phyloP scores from a whole-genome alignment of 1,140 invertebrate species.

The Zaprionus ghesquierei region DNA sequence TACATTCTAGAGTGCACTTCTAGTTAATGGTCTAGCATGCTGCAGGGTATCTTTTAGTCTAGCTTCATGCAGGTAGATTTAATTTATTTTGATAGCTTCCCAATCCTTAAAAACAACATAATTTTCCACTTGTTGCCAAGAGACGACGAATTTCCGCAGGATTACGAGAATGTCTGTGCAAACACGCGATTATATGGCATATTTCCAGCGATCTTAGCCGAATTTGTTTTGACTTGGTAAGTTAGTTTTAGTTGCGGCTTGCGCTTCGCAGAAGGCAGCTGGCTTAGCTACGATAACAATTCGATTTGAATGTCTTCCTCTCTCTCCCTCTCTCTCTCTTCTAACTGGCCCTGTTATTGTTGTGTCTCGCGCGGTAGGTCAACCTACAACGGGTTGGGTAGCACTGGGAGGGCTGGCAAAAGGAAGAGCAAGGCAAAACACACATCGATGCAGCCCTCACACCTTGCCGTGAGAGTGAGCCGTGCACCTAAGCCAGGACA shows the following conservation, averaged over 20 bases:
- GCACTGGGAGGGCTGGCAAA: neutral
- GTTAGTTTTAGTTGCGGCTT: neutral
- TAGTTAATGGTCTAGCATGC: neutral
- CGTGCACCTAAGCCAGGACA: constrained; percentile 42
- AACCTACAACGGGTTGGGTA: no score
- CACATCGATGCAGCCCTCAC: constrained; percentile 27
- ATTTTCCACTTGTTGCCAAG: neutral
- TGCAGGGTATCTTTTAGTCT: neutral
- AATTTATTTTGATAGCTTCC: neutral
- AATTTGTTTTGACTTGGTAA: neutral
- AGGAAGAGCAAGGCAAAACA: constrained; percentile 13
- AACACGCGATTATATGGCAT: neutral
- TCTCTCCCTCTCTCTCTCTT: no score
- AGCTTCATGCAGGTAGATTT: neutral
- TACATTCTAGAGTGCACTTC: neutral
- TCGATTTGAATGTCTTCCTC: neutral
- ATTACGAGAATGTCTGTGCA: neutral
- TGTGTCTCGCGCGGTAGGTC: constrained; percentile 17
- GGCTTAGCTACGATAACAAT: neutral
- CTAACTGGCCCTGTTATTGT: neutral
- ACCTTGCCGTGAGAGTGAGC: constrained; percentile 25
- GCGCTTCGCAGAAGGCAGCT: neutral
- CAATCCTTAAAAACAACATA: neutral
- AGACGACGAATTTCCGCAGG: neutral
- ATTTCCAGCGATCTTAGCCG: neutral